Percentiles rank a stretch among this genome's conserved stretches.
Conservation (phyloP, 2,888 invertebrate species). For the Lasius fuliginosus region DNA sequence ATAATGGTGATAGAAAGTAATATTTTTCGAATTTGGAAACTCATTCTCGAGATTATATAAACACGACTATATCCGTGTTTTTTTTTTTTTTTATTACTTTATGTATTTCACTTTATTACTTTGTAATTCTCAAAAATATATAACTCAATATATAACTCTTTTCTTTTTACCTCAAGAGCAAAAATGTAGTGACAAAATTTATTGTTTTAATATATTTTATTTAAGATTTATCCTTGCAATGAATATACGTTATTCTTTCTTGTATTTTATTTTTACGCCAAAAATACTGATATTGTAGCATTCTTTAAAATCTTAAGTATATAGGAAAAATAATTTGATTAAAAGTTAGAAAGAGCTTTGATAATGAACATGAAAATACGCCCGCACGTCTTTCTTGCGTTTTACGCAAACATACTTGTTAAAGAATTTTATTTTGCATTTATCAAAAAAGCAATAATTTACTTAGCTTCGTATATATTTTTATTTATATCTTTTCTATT, state of each 20-base stretch:
- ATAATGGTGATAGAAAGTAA: slow-evolving; percentile 11
- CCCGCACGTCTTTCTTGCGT: neutral
- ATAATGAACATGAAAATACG: neutral
- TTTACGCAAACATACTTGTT: neutral
- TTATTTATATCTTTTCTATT: neutral
- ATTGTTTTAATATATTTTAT: neutral
- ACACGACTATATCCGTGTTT: neutral
- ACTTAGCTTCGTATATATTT: neutral
- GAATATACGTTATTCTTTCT: neutral
- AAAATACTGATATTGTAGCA: neutral
- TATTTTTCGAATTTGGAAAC: slow-evolving; percentile 10
- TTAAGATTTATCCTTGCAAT: neutral
- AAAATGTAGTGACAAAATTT: slow-evolving; percentile 35
- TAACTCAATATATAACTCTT: neutral
- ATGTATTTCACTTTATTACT: neutral
- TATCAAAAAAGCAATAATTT: neutral
- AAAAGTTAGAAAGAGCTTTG: neutral
- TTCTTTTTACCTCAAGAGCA: slow-evolving; percentile 7
- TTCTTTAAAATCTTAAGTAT: neutral
- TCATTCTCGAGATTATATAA: neutral
- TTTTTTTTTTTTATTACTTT: neutral
- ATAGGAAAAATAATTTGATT: too few relatives aligned
- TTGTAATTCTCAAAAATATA: neutral
- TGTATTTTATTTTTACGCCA: neutral
- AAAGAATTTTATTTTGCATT: neutral